A percentile compares a stretch with the other conserved stretches of the same genome.
Conservation (phyloP, 2,113 vertebrate genomes). For the Triplophysa siluroides region DNA sequence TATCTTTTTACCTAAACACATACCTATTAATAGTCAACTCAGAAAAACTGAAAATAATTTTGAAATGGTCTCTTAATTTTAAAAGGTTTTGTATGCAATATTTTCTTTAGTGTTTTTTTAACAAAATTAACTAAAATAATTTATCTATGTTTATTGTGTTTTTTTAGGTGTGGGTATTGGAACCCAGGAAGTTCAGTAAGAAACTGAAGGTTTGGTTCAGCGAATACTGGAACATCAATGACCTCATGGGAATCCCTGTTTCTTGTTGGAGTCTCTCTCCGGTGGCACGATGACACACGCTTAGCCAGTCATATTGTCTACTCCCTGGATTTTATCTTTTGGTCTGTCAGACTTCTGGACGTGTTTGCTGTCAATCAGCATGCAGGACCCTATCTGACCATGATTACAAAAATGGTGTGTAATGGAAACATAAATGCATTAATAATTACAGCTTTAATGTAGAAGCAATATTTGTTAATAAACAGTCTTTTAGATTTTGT, state of each 20-base stretch:
- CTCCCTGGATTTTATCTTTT: conserved; percentile 96
- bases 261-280: conserved; percentile 80
- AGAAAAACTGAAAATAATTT: no score
- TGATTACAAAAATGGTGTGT: conserved; percentile 97
- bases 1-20: no score
- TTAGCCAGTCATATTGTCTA: conserved; percentile 85
- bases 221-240: conserved; percentile 95
- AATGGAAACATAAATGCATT: background rate
- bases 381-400: conserved; percentile 94
- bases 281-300: conserved; percentile 73
- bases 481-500: background rate
- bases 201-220: conserved; percentile 95
- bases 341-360: conserved; percentile 90
- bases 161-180: conserved; percentile 86
- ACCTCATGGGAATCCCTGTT: conserved; percentile 89
- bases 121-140: background rate
- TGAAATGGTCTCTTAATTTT: no score
- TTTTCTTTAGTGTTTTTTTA: no score
- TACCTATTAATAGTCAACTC: no score
- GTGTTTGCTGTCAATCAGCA: conserved; percentile 94
- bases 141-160: background rate
- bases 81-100: no score
- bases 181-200: conserved; percentile 86
- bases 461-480: background rate
- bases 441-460: background rate